Base-by-base conservation (phyloP, 1,140 invertebrate species). In the Ooceraea biroi region DNA sequence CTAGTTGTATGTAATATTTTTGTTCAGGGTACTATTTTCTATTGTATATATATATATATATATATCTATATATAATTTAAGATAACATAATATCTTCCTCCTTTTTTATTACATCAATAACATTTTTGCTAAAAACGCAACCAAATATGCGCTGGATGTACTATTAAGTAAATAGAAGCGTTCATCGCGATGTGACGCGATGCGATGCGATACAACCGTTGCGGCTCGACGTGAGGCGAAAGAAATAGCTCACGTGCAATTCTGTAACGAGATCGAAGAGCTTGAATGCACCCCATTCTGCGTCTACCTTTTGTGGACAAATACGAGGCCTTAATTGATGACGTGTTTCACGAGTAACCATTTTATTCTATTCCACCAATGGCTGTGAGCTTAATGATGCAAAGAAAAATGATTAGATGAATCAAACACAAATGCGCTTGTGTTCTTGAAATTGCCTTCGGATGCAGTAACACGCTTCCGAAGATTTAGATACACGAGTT, bases 311-410 rank as follows among this genome's bases (percentile, higher is more conserved):
- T 50, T 36, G 55, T 60, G 14, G 14, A 63, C 14, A 25, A 77
- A 77, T 71, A 82, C 41, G 86, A 78, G 83, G 66, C 77, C 77
- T 88, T 88, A 85, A 83, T 73, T 41, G 66, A 85, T 69, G 30
- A 82, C 10, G 44, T 68, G 50, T 85, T 80, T 89, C 36, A 71
- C 27, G n/a, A 85, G 48, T 41, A 60, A 88, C 25, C 60, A 83
- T 36, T 83, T n/a, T 77, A 85, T 72, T 86, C 44, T 88, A 88
- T 86, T 36, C 83, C 83, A 87, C 85, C 66, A 84, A 92, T 92
- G 92, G 91, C 92, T 93, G 92, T 93, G 92, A 93, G 85, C 83
- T 89, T 89, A 82, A 82, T 71, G 66, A 89, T 87, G 82, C 60
- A 84, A 84, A 65, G 83, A 57, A 74, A 85, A 69, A 17, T 65